Conservation (phyloP, 2,888 invertebrate species). For the Hetaerina titia region DNA sequence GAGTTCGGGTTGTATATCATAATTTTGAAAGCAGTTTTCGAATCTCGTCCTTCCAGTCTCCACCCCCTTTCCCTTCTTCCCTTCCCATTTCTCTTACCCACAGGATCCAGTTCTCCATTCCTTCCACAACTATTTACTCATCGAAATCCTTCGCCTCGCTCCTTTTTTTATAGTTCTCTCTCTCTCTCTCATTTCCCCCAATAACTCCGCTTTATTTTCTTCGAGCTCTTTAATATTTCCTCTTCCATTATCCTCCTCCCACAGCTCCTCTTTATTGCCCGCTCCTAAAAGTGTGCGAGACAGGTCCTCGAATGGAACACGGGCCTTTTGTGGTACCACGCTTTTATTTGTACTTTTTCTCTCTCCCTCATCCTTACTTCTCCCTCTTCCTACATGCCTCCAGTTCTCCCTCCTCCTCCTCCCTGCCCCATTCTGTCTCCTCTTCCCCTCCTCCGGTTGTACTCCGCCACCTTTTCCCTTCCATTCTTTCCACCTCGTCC, state of each 20-base stretch:
- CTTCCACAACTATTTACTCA: constrained; percentile 28
- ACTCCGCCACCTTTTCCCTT: neutral
- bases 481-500: neutral
- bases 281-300: constrained; percentile 34
- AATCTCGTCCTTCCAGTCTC: constrained; percentile 15
- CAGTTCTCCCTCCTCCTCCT: too few relatives aligned
- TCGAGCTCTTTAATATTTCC: constrained; percentile 49
- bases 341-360: neutral
- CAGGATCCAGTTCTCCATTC: constrained; percentile 1
- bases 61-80: neutral
- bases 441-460: neutral
- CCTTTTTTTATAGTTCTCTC: constrained; percentile 17
- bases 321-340: constrained; percentile 28
- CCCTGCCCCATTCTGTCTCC: neutral
- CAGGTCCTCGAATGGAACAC: constrained; percentile 52
- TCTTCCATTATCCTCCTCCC: constrained; percentile 34
- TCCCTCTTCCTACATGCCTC: neutral
- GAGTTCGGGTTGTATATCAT: constrained; percentile 62
- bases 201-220: constrained; percentile 13
- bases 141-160: neutral
- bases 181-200: constrained; percentile 8
- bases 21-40: constrained; percentile 55
- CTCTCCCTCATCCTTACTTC: neutral
- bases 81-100: neutral
- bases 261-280: constrained; percentile 39